Conservation (phyloP, 2,113 vertebrate species). For the Mesocricetus auratus region DNA sequence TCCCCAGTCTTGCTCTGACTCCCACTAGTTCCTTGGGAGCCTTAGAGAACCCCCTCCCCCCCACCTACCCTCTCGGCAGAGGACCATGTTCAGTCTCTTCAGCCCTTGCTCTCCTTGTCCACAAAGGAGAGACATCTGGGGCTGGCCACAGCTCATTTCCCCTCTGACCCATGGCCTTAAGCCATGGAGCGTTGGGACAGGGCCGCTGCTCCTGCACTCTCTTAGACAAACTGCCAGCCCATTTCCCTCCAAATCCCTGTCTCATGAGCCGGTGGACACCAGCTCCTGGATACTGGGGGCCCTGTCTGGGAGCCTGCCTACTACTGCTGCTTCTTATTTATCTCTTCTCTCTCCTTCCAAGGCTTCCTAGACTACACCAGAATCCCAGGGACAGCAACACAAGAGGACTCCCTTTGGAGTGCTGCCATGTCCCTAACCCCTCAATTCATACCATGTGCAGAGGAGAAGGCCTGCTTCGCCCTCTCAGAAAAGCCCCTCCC, state of each 20-base stretch:
- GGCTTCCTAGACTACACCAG: not conserved
- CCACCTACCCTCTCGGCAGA: not conserved
- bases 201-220: not conserved
- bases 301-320: not conserved
- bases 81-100: not conserved
- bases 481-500: not conserved
- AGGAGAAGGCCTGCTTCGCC: not conserved
- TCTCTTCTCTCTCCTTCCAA: not conserved
- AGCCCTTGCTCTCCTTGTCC: not conserved
- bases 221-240: not conserved
- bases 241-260: not conserved
- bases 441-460: not conserved
- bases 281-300: fast-evolving
- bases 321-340: fast-evolving
- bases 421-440: too few species aligned
- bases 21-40: not conserved
- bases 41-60: fast-evolving
- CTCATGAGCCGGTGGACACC: too few species aligned
- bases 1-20: not conserved
- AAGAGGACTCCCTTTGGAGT: not conserved
- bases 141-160: not conserved
- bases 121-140: not conserved
- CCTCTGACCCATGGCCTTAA: too few species aligned
- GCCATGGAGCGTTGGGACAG: not conserved
- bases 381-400: not conserved